Percentiles rank a stretch among this genome's conserved stretches.
These are phyloP conservation scores for Panagrolaimus sp. DNA, from an alignment of 1,140 invertebrate genomes.

Conservation along the genomic window DNA sequence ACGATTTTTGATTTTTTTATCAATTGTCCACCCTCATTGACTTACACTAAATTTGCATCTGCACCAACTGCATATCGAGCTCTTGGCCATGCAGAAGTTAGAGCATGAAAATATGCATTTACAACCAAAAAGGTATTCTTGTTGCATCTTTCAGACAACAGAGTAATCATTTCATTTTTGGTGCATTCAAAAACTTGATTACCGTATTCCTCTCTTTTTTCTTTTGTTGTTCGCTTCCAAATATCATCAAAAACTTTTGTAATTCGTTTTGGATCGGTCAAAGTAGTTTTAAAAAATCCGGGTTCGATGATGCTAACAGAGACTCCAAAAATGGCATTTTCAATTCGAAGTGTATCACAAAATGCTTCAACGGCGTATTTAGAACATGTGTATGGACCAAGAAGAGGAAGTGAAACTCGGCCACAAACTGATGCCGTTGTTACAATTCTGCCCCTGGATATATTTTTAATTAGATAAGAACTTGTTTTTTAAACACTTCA, in stretches of 20 bases:
- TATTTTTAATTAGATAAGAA: neutral
- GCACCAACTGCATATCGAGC: neutral
- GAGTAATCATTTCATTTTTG: neutral
- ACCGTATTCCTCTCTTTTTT: neutral
- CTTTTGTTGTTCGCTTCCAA: neutral
- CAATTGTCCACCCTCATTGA: too few species aligned
- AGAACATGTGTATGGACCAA: constrained; percentile 41
- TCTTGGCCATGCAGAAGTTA: neutral
- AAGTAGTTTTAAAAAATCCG: constrained; percentile 33
- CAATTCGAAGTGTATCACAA: constrained; percentile 33
- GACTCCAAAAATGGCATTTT: constrained; percentile 34
- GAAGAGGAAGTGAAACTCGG: constrained; percentile 27
- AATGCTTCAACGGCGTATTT: constrained; percentile 38
- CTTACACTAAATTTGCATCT: too few species aligned
- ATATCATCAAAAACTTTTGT: neutral
- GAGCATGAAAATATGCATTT: constrained; percentile 4
- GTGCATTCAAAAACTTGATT: neutral
- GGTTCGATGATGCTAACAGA: constrained; percentile 35
- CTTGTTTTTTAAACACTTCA: neutral
- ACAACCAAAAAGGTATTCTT: neutral
- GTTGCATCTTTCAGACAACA: neutral
- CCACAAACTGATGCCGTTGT: constrained; percentile 39
- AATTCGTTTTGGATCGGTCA: constrained; percentile 10
- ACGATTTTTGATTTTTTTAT: too few species aligned
- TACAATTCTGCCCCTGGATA: constrained; percentile 37